A percentile compares a stretch with the other conserved stretches of the same genome.
Conservation (phyloP, 2,797 vertebrate species). For the Morelia viridis region DNA sequence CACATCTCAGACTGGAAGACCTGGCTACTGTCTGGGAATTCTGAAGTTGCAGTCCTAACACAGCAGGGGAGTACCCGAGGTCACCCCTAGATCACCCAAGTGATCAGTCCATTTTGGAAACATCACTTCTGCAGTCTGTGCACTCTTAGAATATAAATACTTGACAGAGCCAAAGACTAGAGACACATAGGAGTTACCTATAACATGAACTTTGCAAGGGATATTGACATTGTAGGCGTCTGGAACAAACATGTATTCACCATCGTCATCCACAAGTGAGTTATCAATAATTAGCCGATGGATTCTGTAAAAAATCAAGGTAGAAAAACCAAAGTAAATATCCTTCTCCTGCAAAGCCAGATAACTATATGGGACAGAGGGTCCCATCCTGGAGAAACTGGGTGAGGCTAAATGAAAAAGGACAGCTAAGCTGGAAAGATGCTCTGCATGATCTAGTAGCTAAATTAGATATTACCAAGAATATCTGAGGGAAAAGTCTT, state of each 20-base stretch:
- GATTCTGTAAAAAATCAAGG: constrained; percentile 73
- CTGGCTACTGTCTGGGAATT: not conserved
- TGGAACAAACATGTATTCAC: constrained; percentile 93
- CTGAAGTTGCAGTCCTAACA: not conserved
- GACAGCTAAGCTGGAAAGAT: not conserved
- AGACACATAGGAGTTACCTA: constrained; percentile 77
- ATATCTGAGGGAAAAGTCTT: too few relatives aligned
- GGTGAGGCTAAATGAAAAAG: not conserved
- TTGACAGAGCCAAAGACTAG: constrained; percentile 3
- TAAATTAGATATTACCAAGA: too few relatives aligned
- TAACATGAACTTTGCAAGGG: constrained; percentile 87
- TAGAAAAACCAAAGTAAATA: not conserved
- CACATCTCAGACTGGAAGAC: not conserved
- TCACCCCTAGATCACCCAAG: not conserved
- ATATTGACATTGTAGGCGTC: constrained; percentile 90
- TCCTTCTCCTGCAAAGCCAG: not conserved
- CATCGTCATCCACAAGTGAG: constrained; percentile 85
- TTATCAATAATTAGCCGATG: constrained; percentile 86
- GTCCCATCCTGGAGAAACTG: not conserved
- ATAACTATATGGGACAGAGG: not conserved
- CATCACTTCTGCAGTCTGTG: not conserved
- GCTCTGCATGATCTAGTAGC: too few relatives aligned
- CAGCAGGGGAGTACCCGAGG: not conserved
- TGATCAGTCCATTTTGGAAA: not conserved
- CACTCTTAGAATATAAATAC: constrained; percentile 1